Evolutionary conservation across 1,140 invertebrate genomes (phyloP), one percentile per base, ranked within the genome.

Genomic region (Rhizoglyphus robini): DNA sequence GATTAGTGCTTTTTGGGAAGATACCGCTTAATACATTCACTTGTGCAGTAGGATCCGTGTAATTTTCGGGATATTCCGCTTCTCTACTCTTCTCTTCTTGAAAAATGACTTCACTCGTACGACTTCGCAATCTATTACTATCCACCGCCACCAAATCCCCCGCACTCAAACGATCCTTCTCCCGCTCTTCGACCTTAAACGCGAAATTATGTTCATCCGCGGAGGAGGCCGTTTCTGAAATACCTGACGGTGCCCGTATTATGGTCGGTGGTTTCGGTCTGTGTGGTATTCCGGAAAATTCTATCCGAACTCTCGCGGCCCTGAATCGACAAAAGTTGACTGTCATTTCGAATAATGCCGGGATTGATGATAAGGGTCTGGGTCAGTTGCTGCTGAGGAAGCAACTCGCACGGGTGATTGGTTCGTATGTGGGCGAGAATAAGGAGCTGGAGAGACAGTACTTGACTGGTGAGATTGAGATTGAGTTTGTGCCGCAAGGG

Each of bases 351-450:
- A 97, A 97, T 75, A 98, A 97, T 83, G 90, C 90, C 72, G 90
- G 95, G 15, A 86, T 96, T 4, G 94, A 96, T 74, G 85, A 96
- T 74, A 93, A 90, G 82, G 96, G 96, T 1, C 76, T 99, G 29
- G 96, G 96, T 49, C 78, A 95, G 49, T 77, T 97, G 47, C 78
- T 97, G 3, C 84, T 88, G 75, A 81, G 84, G 66, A 85, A 84
- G 70, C 88, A 90, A 78, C 78, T 79, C 41, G 87, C 88, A 73
- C 81, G 91, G 70, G 90, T 97, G 83, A 93, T 99, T 71, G 82
- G 90, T 20, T 97, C 94, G 0, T 99, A 98, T 81, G 93, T 99
- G 57, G 96, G 96, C 27, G 96, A 99, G 79, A 99, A 99, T 83
- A 86, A 84, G 13, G 93, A 97, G 79, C 94, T 99, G 77, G 94